A percentile compares a stretch with the other conserved stretches of the same genome.
Conservation (phyloP, 1,140 invertebrate genomes). For the Phortica variegata region DNA sequence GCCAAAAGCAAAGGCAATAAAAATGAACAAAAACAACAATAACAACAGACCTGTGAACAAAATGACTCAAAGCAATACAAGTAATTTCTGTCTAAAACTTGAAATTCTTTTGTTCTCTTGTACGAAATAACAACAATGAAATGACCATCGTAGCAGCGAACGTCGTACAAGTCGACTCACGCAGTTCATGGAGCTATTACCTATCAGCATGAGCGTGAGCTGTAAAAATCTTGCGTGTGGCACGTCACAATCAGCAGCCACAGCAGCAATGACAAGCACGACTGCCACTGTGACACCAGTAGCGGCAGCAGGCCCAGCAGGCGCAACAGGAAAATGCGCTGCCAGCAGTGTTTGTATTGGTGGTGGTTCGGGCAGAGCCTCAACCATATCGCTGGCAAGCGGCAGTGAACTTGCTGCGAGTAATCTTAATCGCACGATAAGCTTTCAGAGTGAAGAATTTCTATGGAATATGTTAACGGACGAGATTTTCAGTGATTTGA, state of each 20-base stretch:
- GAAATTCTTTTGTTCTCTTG: too few species aligned
- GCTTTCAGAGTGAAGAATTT: constrained; percentile 36
- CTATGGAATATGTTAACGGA: constrained; percentile 27
- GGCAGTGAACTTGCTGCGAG: constrained; percentile 3
- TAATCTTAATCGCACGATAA: constrained; percentile 18
- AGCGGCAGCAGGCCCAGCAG: constrained; percentile 2
- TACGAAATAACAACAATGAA: constrained; percentile 7
- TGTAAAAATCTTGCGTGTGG: constrained; percentile 10
- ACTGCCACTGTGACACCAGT: background rate
- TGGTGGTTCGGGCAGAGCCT: too few species aligned
- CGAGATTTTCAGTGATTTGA: too few species aligned
- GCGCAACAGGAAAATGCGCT: background rate
- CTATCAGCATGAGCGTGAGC: constrained; percentile 19
- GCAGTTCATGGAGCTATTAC: constrained; percentile 27
- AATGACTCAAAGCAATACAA: too few species aligned
- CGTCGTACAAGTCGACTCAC: constrained; percentile 18
- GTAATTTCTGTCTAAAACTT: too few species aligned
- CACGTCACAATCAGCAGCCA: constrained; percentile 6
- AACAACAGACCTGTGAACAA: too few species aligned
- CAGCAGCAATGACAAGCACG: constrained; percentile 5
- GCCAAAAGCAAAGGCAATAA: too few species aligned
- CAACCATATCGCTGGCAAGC: too few species aligned
- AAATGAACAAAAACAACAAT: too few species aligned
- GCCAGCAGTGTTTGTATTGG: too few species aligned
- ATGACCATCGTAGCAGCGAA: too few species aligned